A percentile compares a stretch with the other conserved stretches of the same genome.
Conservation (phyloP, 2,797 vertebrate species). For the Darevskia mixta region DNA sequence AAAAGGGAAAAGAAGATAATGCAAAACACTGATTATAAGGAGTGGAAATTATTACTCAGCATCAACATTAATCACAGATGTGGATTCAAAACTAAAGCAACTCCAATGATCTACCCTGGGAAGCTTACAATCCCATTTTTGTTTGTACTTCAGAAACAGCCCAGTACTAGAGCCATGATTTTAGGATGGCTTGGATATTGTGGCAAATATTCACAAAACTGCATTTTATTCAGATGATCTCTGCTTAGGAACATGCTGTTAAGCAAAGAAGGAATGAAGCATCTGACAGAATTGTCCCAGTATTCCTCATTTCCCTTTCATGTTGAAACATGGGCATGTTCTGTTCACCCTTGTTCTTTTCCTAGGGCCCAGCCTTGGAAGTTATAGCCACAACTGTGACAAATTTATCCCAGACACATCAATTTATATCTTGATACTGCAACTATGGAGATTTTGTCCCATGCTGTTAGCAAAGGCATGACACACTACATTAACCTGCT, state of each 20-base stretch:
- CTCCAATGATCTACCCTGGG: not conserved
- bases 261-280: not conserved
- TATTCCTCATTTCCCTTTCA: not conserved
- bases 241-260: not conserved
- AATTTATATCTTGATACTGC: constrained; percentile 59
- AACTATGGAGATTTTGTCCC: constrained; percentile 64
- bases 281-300: not conserved
- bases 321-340: not conserved
- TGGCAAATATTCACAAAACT: not conserved
- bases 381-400: constrained; percentile 46
- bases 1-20: no score
- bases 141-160: not conserved
- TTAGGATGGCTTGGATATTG: no score
- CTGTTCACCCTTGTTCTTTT: constrained; percentile 47
- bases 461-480: constrained; percentile 43
- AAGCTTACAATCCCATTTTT: not conserved
- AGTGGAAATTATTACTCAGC: no score
- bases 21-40: no score
- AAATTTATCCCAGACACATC: constrained; percentile 60
- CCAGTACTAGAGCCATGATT: not conserved
- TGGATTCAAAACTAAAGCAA: no score
- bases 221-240: not conserved
- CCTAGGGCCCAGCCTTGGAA: constrained; percentile 26
- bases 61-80: no score
- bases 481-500: constrained; percentile 63